Base-by-base conservation (phyloP, 1,140 invertebrate genomes). In the Thalassaphorura encarpata region DNA sequence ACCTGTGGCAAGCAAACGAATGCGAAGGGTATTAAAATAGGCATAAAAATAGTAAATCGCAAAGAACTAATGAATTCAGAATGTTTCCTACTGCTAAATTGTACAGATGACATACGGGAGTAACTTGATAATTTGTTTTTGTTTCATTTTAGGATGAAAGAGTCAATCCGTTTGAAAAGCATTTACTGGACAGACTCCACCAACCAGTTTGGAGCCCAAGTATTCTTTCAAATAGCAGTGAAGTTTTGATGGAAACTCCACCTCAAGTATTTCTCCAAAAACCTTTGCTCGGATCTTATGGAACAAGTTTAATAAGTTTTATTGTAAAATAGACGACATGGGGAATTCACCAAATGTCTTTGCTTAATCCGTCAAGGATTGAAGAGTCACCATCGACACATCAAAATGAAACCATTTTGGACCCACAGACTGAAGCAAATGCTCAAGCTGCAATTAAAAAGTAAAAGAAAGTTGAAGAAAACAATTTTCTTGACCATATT, bases 321-420 rank as follows among this genome's bases (percentile, higher is more conserved):
- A 27, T 48, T 48, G 6, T 13, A 11, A 36, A 13, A 48, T 15
- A 48, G 46, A 8, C 8, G 41, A 42, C 41, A 8, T 56, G 54
- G 54, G 16, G 24, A 31, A 48, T 58, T 15, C 26, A 58, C 27
- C 46, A 58, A 5, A 58, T 58, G 11, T 29, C 56, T 18, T 24
- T 26, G n/a, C 19, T 58, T 3, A 58, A 58, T 46, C 56, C 56
- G 23, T 31, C 3, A 13, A 52, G 27, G 23, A 58, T 58, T 27
- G 56, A 58, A 42, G 56, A 58, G 16, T 58, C 56, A 13, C 56
- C 56, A 3, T 58, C 56, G 3, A 58, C 56, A 29, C 56, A 58
- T 39, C 56, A 58, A 28, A 19, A 45, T 11, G 56, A 58, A 23
- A 27, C 24, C 8, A 21, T 21, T 3, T 26, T 56, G 11, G 29